Base-by-base conservation (phyloP, 1,140 invertebrate genomes). In the Agrilus planipennis region DNA sequence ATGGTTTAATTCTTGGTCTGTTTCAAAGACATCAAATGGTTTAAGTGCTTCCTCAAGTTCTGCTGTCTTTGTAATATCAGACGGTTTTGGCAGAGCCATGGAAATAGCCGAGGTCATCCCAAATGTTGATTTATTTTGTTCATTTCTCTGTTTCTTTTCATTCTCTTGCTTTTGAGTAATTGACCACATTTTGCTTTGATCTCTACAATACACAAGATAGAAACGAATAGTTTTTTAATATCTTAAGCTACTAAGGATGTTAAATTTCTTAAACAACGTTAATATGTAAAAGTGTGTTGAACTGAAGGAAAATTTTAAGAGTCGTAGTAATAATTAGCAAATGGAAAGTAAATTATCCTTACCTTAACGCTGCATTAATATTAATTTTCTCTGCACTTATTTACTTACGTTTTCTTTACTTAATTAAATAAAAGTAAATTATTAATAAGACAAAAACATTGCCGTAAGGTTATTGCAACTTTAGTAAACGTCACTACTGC, bases 81-180 rank as follows among this genome's bases (percentile, higher is more conserved):
- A 72, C 1, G 79, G 76, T 59, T 89, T 90, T 12, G 93, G 91
- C 35, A 72, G 73, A 52, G 89, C 88, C 52, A 81, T 69, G 50
- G 84, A 93, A 44, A 97, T 92, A 31, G 92, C 89, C 20, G 89
- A 90, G 4, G 91, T 95, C 76, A 96, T 90, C 28, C 91, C 91
- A 51, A 84, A 56, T 17, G 77, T 79, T 34, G 45, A 39, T 30
- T 48, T 38, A 23, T 50, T 52, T 47, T 44, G 35, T 39, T 34
- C 29, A 3, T 28, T 20, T 15, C 40, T 32, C 18, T 36, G 31
- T 29, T 38, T 16, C n/a, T 1, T 40, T 16, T 3, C 15, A 2
- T 11, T 4, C 11, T 31, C 7, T n/a, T 28, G 35, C 20, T 27
- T 31, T 39, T 40, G 14, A 36, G 22, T 28, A 18, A 22, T 27